Conservation (phyloP, 2,797 vertebrate species). For the Parauchenoglanis punctatus region DNA sequence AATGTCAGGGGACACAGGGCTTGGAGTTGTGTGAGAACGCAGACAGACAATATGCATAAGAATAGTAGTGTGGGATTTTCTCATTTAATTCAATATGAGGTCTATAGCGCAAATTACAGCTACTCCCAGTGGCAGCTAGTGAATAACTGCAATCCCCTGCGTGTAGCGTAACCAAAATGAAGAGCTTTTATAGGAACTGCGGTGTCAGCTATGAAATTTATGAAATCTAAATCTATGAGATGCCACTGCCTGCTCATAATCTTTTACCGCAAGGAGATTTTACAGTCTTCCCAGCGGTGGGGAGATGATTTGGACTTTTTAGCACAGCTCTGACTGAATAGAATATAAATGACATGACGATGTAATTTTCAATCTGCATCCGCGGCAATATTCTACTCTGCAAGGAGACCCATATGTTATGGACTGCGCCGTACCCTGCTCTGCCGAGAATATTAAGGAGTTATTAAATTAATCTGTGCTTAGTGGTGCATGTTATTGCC, state of each 20-base stretch:
- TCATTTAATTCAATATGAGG: conserved; percentile 15
- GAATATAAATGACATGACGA: conserved; percentile 81
- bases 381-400: conserved; percentile 75
- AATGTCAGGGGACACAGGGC: conserved; percentile 34
- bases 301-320: conserved; percentile 36
- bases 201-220: conserved; percentile 27
- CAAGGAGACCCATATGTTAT: conserved; percentile 71
- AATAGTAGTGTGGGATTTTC: conserved; percentile 22
- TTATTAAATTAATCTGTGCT: conserved; percentile 86
- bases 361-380: conserved; percentile 79
- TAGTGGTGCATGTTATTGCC: conserved; percentile 82
- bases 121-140: background rate
- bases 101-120: conserved; percentile 27
- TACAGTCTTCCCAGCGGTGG: conserved; percentile 30
- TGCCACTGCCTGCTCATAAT: conserved; percentile 31
- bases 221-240: conserved; percentile 27
- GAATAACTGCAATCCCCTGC: conserved; percentile 21
- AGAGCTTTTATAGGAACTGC: conserved; percentile 24
- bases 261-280: conserved; percentile 37
- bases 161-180: conserved; percentile 29
- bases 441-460: conserved; percentile 82
- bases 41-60: conserved; percentile 35
- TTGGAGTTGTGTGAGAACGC: conserved; percentile 25
- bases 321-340: conserved; percentile 62
- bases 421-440: conserved; percentile 68